phyloP scores from a whole-genome alignment of 2,888 invertebrate genomes.

The Synanthedon myopaeformis region DNA sequence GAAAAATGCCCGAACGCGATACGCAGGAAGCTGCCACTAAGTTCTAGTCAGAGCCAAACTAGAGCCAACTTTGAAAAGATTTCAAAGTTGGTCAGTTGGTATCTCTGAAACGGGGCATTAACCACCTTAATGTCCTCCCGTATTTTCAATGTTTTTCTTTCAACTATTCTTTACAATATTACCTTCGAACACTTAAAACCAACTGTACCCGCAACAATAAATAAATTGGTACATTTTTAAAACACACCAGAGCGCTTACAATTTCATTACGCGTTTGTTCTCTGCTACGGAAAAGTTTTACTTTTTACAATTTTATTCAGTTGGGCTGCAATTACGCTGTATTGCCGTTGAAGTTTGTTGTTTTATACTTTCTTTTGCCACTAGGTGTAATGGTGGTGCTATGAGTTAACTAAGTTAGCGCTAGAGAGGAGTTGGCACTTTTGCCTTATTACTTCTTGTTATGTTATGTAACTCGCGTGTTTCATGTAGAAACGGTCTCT shows the following conservation, averaged over 20 bases:
- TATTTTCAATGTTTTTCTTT: too few relatives aligned
- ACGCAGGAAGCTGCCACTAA: too few relatives aligned
- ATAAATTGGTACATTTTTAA: neutral
- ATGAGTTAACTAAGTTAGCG: neutral
- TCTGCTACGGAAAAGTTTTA: neutral
- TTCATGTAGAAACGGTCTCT: too few relatives aligned
- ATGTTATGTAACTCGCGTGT: neutral
- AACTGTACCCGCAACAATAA: neutral
- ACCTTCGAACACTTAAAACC: neutral
- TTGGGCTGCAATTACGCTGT: slow-evolving; percentile 30
- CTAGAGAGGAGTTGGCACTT: neutral
- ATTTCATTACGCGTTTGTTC: neutral
- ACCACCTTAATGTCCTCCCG: too few relatives aligned
- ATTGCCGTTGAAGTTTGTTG: slow-evolving; percentile 20
- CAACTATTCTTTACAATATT: neutral
- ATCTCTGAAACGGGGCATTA: too few relatives aligned
- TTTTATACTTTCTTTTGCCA: slow-evolving; percentile 27
- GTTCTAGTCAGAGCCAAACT: too few relatives aligned
- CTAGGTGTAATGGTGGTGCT: slow-evolving; percentile 13
- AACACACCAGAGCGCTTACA: neutral
- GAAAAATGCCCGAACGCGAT: too few relatives aligned
- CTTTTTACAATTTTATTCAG: slow-evolving; percentile 22
- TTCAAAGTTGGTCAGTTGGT: too few relatives aligned
- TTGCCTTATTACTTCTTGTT: neutral
- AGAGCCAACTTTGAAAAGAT: too few relatives aligned